Conservation (phyloP, 2,888 invertebrate genomes). For the Drosophila nr. medialis region DNA sequence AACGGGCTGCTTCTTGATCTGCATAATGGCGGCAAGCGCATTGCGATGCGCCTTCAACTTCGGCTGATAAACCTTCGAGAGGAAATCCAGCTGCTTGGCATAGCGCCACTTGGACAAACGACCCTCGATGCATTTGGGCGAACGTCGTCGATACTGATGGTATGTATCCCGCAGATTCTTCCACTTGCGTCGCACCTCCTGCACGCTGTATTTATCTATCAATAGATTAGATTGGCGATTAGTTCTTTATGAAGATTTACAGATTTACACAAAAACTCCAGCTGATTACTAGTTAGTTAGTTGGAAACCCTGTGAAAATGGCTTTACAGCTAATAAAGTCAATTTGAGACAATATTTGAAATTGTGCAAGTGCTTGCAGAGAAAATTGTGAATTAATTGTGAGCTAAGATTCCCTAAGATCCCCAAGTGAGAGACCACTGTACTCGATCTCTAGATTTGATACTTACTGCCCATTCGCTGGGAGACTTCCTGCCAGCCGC, state of each 20-base stretch:
- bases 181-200: slow-evolving; percentile 83
- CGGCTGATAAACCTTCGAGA: slow-evolving; percentile 82
- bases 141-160: slow-evolving; percentile 82
- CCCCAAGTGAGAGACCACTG: not conserved
- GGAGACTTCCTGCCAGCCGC: slow-evolving; percentile 81
- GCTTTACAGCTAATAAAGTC: not conserved
- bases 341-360: not conserved
- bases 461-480: slow-evolving; percentile 81
- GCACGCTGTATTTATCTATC: slow-evolving; percentile 73
- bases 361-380: not conserved
- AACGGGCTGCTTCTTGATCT: slow-evolving; percentile 58
- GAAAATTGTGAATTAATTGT: not conserved
- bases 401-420: not conserved
- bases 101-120: slow-evolving; percentile 83
- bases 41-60: slow-evolving; percentile 82
- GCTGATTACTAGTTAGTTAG: not conserved
- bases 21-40: slow-evolving; percentile 55
- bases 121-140: slow-evolving; percentile 78
- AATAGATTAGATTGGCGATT: not conserved
- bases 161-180: slow-evolving; percentile 83
- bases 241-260: not conserved
- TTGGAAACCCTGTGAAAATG: not conserved
- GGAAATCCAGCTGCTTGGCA: slow-evolving; percentile 80
- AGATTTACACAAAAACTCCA: not conserved
- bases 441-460: slow-evolving; percentile 1